phyloP scores from a whole-genome alignment of 1,140 invertebrate species.

The Cryptotermes secundus region DNA sequence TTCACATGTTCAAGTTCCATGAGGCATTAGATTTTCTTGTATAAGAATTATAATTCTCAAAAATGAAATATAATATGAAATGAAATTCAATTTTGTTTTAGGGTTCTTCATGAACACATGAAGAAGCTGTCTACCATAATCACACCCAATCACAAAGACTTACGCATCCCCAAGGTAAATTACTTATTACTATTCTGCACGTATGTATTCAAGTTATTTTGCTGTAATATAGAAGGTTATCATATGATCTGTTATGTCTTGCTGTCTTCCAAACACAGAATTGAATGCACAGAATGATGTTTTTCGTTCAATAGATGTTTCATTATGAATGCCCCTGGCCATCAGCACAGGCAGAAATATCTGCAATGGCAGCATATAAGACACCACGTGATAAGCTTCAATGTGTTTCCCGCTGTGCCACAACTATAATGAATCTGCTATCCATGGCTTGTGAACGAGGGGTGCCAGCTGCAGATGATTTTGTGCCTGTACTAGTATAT shows the following conservation, averaged over 20 bases:
- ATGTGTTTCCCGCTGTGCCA: constrained; percentile 82
- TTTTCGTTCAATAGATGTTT: constrained; percentile 55
- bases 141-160: constrained; percentile 79
- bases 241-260: too few species aligned
- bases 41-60: too few species aligned
- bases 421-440: constrained; percentile 91
- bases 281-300: background rate
- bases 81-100: constrained; percentile 46
- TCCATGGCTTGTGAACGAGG: constrained; percentile 74
- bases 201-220: too few species aligned
- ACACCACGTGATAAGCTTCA: constrained; percentile 93
- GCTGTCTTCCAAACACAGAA: background rate
- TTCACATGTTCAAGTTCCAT: too few species aligned
- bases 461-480: constrained; percentile 94
- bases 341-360: constrained; percentile 93
- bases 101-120: constrained; percentile 86
- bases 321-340: constrained; percentile 94
- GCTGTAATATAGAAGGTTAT: too few species aligned
- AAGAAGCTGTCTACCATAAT: constrained; percentile 76
- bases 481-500: constrained; percentile 94
- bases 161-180: constrained; percentile 71
- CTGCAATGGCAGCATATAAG: constrained; percentile 89
- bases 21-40: too few species aligned
- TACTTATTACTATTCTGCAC: background rate
- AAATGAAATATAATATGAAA: too few species aligned